These are phyloP conservation scores for Euschistus heros DNA, from an alignment of 1,140 invertebrate genomes.

Conservation along the genomic window DNA sequence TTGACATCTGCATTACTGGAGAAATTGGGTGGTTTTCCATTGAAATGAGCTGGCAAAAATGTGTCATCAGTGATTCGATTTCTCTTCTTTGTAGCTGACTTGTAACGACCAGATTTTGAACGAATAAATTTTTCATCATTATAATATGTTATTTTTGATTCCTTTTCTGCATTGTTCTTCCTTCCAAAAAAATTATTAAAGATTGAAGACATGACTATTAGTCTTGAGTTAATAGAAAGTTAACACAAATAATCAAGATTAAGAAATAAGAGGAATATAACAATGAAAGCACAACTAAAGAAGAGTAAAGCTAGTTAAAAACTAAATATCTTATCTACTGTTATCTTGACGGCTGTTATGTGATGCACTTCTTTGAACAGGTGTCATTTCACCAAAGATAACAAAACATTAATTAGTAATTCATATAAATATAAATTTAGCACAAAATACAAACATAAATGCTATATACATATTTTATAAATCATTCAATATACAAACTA, in stretches of 20 bases:
- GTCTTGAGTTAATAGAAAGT: neutral
- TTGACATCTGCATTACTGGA: too few species aligned
- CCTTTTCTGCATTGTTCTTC: neutral
- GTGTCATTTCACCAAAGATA: neutral
- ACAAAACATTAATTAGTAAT: too few species aligned
- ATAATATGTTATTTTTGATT: neutral
- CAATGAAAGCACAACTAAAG: neutral
- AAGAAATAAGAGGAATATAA: neutral
- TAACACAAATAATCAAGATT: neutral
- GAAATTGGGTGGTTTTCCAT: too few species aligned
- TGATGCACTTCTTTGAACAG: neutral
- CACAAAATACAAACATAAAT: too few species aligned
- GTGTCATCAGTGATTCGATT: conserved; percentile 3
- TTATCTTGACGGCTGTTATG: neutral
- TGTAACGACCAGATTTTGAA: conserved; percentile 13
- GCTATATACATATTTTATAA: too few species aligned
- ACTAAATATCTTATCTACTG: conserved; percentile 2
- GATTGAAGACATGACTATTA: neutral
- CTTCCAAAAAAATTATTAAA: conserved; percentile 1
- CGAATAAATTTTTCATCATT: conserved; percentile 9
- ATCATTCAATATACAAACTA: too few species aligned
- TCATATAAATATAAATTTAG: too few species aligned
- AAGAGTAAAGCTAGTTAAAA: neutral
- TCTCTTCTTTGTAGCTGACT: conserved; percentile 4
- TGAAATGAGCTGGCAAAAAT: neutral